These are phyloP conservation scores for Phymanthus crucifer DNA, from an alignment of 92 coral and sea anemone genomes.

Conservation along the genomic window DNA sequence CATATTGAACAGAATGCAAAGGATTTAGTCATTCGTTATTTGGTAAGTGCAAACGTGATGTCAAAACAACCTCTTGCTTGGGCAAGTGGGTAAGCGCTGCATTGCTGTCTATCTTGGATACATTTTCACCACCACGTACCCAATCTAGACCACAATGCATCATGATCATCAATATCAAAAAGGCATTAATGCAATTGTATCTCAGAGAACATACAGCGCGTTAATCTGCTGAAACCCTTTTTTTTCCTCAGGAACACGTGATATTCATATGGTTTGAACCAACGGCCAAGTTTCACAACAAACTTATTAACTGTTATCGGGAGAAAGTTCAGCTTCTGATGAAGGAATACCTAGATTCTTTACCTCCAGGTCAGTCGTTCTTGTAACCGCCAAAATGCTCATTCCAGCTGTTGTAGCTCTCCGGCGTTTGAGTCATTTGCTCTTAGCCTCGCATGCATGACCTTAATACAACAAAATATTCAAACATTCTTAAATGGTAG, in stretches of 20 bases:
- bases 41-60: conserved; percentile 59
- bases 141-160: no score
- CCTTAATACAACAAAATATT: no score
- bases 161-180: no score
- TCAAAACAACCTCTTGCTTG: background rate
- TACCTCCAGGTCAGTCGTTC: conserved; percentile 70
- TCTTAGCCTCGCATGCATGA: no score
- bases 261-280: conserved; percentile 84
- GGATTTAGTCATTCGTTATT: conserved; percentile 78
- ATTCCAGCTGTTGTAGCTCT: no score
- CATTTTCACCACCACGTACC: no score
- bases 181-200: background rate
- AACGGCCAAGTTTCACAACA: conserved; percentile 86
- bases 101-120: no score
- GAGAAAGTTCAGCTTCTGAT: conserved; percentile 86
- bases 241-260: conserved; percentile 73
- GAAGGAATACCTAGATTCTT: conserved; percentile 73
- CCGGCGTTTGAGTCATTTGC: no score
- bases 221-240: background rate
- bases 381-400: no score
- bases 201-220: background rate
- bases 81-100: background rate
- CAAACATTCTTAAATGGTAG: no score
- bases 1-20: conserved; percentile 93
- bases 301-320: conserved; percentile 89